Base-by-base conservation (phyloP, 1,140 invertebrate species). In the Neelides sp. region DNA sequence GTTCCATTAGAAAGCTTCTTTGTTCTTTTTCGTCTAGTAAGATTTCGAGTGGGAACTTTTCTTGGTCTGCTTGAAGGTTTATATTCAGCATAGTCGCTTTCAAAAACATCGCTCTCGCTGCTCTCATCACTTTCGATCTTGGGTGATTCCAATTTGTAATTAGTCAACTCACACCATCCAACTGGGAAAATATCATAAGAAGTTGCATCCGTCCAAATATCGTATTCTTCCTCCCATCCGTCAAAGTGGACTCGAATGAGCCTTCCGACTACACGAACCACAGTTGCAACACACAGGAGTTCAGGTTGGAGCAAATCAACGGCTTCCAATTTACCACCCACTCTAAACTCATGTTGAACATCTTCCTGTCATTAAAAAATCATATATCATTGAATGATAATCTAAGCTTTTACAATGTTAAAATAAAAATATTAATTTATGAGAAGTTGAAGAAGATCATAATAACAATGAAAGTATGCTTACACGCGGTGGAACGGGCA, bases 251-350 rank as follows among this genome's bases (percentile, higher is more conserved):
- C 75, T 63, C 85, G 80, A 4, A 95, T 68, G 49, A 96, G 70
- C 40, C 91, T 76, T 4, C 87, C 87, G 26, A 91, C 86, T 1
- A 94, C 83, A 55, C 83, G 76, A 1, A 81, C 81, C 27, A 96
- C 77, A 17, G 86, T 92, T 4, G 85, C 91, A 27, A 95, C 89
- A 69, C 91, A 95, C n/a, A 96, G 84, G 44, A 95, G 71, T 52
- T 86, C 73, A 30, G 92, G 91, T 72, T 95, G 90, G 88, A 96
- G 94, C 12, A 95, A 71, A 75, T 97, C 91, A 4, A 91, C 88
- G 57, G 89, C 89, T 68, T 96, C 92, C 1, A 95, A 69, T 57
- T 85, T 80, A 86, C 91, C 93, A 17, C 89, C 89, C 48, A 79
- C 77, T 55, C 80, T 78, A 65, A 94, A 95, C 22, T 85, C 85